Conservation (phyloP, 2,888 invertebrate genomes). For the Carcina quercana region DNA sequence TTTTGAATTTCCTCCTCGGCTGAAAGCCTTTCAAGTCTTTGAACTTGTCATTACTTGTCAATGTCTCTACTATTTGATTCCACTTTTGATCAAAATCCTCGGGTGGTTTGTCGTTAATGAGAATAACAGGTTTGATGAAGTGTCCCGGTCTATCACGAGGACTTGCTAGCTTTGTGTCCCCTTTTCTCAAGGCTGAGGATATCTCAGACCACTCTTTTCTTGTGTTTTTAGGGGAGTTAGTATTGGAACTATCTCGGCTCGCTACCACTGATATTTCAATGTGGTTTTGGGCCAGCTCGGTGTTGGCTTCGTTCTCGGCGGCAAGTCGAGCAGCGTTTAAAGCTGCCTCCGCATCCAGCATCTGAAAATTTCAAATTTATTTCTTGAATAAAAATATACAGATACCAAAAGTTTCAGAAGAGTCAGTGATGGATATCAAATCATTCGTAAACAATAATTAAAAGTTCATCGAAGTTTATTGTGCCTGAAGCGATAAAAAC, state of each 20-base stretch:
- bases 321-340: slow-evolving; percentile 26
- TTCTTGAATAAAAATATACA: no score
- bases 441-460: no score
- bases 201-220: slow-evolving; percentile 33
- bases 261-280: slow-evolving; percentile 40
- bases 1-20: slow-evolving; percentile 43
- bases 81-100: slow-evolving; percentile 60
- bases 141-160: slow-evolving; percentile 27
- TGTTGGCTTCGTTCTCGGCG: slow-evolving; percentile 34
- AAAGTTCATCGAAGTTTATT: no score
- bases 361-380: no score
- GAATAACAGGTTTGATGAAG: slow-evolving; percentile 48
- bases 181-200: slow-evolving; percentile 32
- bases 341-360: slow-evolving; percentile 54
- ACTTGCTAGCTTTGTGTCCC: slow-evolving; percentile 23
- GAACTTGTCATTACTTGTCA: slow-evolving; percentile 43
- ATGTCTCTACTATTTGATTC: slow-evolving; percentile 40
- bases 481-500: no score
- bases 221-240: slow-evolving; percentile 32
- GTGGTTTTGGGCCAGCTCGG: slow-evolving; percentile 36
- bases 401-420: no score
- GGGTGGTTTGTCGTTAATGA: slow-evolving; percentile 57
- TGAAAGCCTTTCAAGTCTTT: slow-evolving; percentile 46
- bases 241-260: slow-evolving; percentile 36
- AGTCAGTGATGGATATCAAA: no score